These are phyloP conservation scores for Egretta garzetta DNA, from an alignment of 2,113 vertebrate genomes.

Conservation along the genomic window DNA sequence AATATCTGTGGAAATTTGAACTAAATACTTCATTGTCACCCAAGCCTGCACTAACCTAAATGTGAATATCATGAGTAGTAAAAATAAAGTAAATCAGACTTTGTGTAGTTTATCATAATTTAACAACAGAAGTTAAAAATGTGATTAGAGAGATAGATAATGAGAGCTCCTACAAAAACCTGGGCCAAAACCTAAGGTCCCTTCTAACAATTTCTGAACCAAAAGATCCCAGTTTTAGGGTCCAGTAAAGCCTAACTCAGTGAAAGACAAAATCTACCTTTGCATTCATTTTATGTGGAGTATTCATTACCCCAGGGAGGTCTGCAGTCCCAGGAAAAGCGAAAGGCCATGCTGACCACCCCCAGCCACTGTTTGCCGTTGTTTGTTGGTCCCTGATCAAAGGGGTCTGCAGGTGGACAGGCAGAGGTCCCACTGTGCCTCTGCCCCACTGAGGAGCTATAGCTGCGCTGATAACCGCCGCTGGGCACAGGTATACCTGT, in stretches of 20 bases:
- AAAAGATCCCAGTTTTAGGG: background rate
- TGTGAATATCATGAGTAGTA: background rate
- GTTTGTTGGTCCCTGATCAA: background rate
- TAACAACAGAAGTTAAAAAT: background rate
- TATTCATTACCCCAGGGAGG: background rate
- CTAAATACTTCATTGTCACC: background rate
- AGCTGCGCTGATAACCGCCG: background rate
- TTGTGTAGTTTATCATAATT: background rate
- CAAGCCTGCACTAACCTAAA: background rate
- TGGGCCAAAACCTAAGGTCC: rapidly evolving
- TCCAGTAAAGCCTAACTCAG: background rate
- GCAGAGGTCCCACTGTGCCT: background rate
- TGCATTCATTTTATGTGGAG: background rate
- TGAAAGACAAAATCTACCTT: background rate
- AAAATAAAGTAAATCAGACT: background rate
- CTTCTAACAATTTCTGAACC: background rate
- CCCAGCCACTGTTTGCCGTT: rapidly evolving
- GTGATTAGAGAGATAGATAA: background rate
- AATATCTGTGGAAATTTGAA: background rate
- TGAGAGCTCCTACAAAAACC: background rate
- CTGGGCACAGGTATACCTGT: background rate
- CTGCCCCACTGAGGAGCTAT: background rate
- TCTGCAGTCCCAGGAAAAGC: background rate
- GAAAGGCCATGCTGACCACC: background rate
- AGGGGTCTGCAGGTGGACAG: rapidly evolving